Evolutionary conservation across 2,888 invertebrate species (phyloP).

Genomic region (Smittia sp.): DNA sequence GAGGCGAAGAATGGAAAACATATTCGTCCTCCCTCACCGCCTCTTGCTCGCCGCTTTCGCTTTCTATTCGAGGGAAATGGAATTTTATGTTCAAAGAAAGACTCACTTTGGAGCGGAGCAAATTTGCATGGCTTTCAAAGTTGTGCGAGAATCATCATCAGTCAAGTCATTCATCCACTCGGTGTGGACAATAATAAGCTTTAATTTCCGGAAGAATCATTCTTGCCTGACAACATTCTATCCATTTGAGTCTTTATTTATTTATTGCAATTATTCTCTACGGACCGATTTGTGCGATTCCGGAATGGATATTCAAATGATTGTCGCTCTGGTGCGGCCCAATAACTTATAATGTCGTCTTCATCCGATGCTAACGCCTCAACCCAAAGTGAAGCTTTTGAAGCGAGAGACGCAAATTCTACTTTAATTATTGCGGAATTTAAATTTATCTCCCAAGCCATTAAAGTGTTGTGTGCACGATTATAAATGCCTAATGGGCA

Average conservation of each 20-base stretch:
- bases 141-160: not conserved
- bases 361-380: not conserved
- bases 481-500: slow-evolving; percentile 18
- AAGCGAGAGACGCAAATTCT: not conserved
- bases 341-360: slow-evolving; percentile 16
- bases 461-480: not conserved
- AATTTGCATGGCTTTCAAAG: not conserved
- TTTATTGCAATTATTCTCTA: slow-evolving; percentile 25
- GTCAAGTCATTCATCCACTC: not conserved
- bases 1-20: slow-evolving; percentile 15
- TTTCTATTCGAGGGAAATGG: not conserved
- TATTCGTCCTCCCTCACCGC: not conserved
- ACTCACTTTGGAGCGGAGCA: not conserved
- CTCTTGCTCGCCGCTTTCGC: not conserved
- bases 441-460: not conserved
- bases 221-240: not conserved
- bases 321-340: slow-evolving; percentile 29
- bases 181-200: not conserved
- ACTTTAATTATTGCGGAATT: slow-evolving; percentile 21
- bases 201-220: not conserved
- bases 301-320: slow-evolving; percentile 21
- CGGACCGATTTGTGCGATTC: slow-evolving; percentile 4
- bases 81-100: not conserved
- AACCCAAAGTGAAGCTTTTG: not conserved
- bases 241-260: not conserved